phyloP scores from a whole-genome alignment of 2,113 vertebrate species.

The Electrona antarctica region DNA sequence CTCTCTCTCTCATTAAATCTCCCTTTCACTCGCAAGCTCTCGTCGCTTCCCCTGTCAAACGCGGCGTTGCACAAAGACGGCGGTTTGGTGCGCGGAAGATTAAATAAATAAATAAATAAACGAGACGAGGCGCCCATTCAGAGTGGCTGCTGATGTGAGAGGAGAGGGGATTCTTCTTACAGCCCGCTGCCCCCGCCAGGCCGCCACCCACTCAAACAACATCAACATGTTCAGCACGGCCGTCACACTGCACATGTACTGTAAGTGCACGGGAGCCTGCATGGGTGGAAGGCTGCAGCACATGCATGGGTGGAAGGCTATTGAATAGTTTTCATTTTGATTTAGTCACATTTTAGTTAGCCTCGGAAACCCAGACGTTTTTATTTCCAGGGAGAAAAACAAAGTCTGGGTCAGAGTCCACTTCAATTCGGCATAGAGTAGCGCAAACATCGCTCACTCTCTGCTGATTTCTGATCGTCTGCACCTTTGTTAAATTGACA shows the following conservation, averaged over 20 bases:
- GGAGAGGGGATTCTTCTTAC: constrained; percentile 65
- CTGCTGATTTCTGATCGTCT: too few species aligned
- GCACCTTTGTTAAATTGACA: too few species aligned
- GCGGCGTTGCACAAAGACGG: constrained; percentile 50
- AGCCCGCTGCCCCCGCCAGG: constrained; percentile 64
- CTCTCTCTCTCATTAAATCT: constrained; percentile 27
- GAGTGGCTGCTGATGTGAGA: constrained; percentile 58
- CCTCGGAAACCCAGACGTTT: too few species aligned
- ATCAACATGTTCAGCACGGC: constrained; percentile 45
- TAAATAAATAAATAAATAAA: constrained; percentile 47
- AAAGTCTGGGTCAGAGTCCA: too few species aligned
- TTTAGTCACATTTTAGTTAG: too few species aligned
- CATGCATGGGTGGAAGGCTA: too few species aligned
- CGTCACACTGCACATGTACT: neutral
- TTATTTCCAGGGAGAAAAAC: too few species aligned
- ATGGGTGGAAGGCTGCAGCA: too few species aligned
- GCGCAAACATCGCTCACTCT: too few species aligned
- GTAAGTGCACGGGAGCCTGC: constrained; percentile 11
- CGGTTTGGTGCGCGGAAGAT: constrained; percentile 44
- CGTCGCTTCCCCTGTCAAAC: constrained; percentile 51
- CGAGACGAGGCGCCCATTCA: constrained; percentile 35
- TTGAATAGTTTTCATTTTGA: too few species aligned
- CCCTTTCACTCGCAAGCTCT: constrained; percentile 11
- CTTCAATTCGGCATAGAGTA: too few species aligned
- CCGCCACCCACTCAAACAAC: constrained; percentile 56